Percentiles rank a stretch among this genome's conserved stretches.
These are phyloP conservation scores for Corythaeola cristata DNA, from an alignment of 2,113 vertebrate genomes.

Conservation along the genomic window DNA sequence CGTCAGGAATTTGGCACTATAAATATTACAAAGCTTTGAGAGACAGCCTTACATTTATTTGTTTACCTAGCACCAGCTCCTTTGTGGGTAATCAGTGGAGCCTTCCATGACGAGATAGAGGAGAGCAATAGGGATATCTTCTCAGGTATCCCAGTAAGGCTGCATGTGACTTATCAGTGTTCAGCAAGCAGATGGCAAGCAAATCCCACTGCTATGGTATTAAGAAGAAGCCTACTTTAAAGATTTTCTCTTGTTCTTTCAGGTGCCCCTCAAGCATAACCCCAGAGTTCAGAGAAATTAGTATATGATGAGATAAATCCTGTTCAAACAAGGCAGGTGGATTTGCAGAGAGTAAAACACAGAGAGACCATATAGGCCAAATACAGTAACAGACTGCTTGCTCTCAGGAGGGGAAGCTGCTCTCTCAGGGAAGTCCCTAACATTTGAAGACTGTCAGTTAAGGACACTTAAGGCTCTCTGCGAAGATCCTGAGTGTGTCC, in stretches of 20 bases:
- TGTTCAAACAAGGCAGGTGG: background rate
- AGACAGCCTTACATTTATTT: background rate
- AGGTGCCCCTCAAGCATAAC: background rate
- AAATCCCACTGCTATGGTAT: background rate
- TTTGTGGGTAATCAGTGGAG: background rate
- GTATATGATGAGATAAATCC: background rate
- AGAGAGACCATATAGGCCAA: background rate
- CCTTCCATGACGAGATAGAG: background rate
- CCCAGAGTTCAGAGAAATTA: background rate
- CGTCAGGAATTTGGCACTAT: background rate
- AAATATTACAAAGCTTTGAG: background rate
- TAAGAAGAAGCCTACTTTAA: background rate
- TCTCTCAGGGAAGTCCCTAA: background rate
- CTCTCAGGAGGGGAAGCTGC: background rate
- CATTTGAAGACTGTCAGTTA: background rate
- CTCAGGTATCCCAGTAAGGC: background rate
- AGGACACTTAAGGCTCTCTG: background rate
- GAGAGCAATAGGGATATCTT: background rate
- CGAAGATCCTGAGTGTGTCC: background rate
- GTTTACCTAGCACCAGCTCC: background rate
- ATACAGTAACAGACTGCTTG: background rate
- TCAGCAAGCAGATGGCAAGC: slow-evolving; percentile 4
- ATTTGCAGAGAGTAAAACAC: background rate
- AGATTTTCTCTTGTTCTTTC: background rate
- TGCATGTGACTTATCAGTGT: background rate